phyloP scores from a whole-genome alignment of 2,113 vertebrate genomes.

The Takifugu bimaculatus region DNA sequence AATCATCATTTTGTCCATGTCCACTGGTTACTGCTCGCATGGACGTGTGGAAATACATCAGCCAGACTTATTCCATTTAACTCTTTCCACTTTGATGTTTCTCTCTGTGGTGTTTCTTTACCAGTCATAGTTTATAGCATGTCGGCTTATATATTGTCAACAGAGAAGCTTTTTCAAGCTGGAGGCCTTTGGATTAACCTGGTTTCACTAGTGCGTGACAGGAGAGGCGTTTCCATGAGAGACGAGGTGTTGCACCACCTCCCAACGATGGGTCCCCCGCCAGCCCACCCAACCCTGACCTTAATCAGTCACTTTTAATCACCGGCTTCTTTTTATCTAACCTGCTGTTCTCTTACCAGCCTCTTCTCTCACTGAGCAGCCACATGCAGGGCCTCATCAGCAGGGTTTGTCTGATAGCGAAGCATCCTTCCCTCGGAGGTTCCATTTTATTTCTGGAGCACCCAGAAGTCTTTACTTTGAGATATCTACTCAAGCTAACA shows the following conservation, averaged over 20 bases:
- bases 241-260: slow-evolving; percentile 37
- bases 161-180: neutral
- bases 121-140: neutral
- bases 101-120: too few relatives aligned
- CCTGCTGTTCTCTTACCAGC: neutral
- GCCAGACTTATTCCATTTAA: too few relatives aligned
- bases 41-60: too few relatives aligned
- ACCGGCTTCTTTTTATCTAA: neutral
- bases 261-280: neutral
- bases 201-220: neutral
- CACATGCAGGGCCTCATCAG: neutral
- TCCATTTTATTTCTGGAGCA: too few relatives aligned
- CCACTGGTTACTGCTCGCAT: too few relatives aligned
- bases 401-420: neutral
- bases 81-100: too few relatives aligned
- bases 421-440: too few relatives aligned
- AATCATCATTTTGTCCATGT: too few relatives aligned
- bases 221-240: slow-evolving; percentile 33
- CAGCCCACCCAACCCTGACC: neutral
- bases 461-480: too few relatives aligned
- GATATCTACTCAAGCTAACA: too few relatives aligned
- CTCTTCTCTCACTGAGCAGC: neutral
- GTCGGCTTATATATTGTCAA: neutral
- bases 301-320: neutral
- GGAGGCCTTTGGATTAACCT: neutral